These are phyloP conservation scores for Drosophila eugracilis DNA, from an alignment of 1,140 invertebrate genomes.

Conservation along the genomic window DNA sequence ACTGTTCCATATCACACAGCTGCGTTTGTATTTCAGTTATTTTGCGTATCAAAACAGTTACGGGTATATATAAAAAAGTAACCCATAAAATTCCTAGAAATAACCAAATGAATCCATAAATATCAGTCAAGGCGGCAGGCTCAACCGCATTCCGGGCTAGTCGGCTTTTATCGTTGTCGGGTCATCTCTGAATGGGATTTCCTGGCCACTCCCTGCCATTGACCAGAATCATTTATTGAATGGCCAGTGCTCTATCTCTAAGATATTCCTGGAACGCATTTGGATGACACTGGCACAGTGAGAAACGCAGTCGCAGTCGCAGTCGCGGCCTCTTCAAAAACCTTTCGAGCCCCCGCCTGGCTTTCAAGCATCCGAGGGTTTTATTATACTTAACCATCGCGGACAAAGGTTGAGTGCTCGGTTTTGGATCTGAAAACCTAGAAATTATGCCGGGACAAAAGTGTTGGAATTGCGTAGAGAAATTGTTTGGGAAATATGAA, in stretches of 20 bases:
- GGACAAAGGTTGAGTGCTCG: constrained; percentile 21
- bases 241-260: constrained; percentile 30
- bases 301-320: constrained; percentile 31
- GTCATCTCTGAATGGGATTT: constrained; percentile 52
- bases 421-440: constrained; percentile 31
- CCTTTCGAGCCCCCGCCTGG: constrained; percentile 45
- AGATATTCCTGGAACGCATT: constrained; percentile 52
- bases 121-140: constrained; percentile 9
- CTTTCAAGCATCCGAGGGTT: constrained; percentile 43
- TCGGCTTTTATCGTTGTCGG: constrained; percentile 31
- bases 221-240: constrained; percentile 53
- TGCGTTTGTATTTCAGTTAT: constrained; percentile 1
- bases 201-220: constrained; percentile 48
- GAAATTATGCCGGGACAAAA: constrained; percentile 60
- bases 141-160: constrained; percentile 26
- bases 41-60: constrained; percentile 12
- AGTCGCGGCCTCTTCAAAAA: constrained; percentile 63
- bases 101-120: constrained; percentile 47
- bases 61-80: constrained; percentile 4
- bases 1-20: constrained; percentile 9
- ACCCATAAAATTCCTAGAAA: constrained; percentile 16
- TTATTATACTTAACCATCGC: constrained; percentile 15
- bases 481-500: constrained; percentile 68
- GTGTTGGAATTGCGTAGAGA: constrained; percentile 65
- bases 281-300: constrained; percentile 52